phyloP scores from a whole-genome alignment of 2,113 vertebrate species.

The Ochotona curzoniae region DNA sequence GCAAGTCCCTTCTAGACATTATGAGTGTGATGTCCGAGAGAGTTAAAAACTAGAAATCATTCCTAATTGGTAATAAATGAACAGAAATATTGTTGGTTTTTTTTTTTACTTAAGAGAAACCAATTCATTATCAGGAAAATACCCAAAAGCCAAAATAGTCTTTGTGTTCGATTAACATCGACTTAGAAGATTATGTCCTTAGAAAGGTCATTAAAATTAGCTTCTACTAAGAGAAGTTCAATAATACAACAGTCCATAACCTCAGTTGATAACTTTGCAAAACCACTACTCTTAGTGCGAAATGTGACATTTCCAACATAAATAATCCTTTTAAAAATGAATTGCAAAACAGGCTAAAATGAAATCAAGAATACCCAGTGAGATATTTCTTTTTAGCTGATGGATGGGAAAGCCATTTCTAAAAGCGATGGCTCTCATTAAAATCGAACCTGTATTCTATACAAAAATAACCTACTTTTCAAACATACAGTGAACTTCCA shows the following conservation, averaged over 20 bases:
- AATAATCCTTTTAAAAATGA: constrained; percentile 30
- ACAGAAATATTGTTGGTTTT: neutral
- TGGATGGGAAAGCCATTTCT: neutral
- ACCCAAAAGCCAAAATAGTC: constrained; percentile 27
- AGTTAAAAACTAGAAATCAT: neutral
- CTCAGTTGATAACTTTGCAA: constrained; percentile 2
- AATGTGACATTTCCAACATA: constrained; percentile 20
- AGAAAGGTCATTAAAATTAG: constrained; percentile 22
- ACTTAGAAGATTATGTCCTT: constrained; percentile 32
- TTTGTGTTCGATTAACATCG: neutral
- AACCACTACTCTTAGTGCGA: constrained; percentile 11
- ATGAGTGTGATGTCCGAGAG: neutral
- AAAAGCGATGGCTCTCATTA: neutral
- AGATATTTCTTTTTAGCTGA: neutral
- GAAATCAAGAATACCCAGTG: neutral
- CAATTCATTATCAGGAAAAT: constrained; percentile 1
- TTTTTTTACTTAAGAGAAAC: neutral
- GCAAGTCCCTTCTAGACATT: neutral
- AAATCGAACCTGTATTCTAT: neutral
- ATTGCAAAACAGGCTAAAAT: neutral
- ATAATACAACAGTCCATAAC: constrained; percentile 39
- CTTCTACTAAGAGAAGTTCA: constrained; percentile 42
- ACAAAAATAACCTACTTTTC: constrained; percentile 28
- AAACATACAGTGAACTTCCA: neutral
- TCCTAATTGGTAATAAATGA: neutral